Percentiles rank a stretch among this genome's conserved stretches.
Evolutionary conservation across 2,113 vertebrate genomes (phyloP).

Genomic region (Notothenia rossii): DNA sequence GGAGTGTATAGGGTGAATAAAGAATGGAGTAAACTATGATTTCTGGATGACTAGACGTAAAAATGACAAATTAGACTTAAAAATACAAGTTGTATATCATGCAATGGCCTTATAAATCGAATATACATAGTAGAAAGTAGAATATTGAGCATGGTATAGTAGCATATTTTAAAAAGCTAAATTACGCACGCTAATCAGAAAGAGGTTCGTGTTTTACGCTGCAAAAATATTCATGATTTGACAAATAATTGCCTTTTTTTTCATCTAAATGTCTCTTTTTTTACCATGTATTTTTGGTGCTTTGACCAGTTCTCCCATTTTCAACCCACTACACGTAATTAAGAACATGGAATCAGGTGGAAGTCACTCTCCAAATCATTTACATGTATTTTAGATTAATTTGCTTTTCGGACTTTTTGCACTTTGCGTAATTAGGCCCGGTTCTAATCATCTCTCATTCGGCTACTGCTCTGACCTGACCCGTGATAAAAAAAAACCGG

Average conservation of each 20-base stretch:
- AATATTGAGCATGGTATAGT: neutral
- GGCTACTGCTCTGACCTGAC: slow-evolving; percentile 54
- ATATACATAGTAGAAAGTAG: neutral
- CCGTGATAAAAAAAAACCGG: slow-evolving; percentile 42
- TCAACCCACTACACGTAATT: neutral
- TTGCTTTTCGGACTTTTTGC: slow-evolving; percentile 49
- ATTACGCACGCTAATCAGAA: neutral
- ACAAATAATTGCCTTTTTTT: neutral
- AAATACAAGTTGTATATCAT: neutral
- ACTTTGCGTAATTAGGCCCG: slow-evolving; percentile 32
- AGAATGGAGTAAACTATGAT: neutral
- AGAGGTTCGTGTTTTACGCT: neutral
- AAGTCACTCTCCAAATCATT: neutral
- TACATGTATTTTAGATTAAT: neutral
- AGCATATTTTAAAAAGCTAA: too few relatives aligned
- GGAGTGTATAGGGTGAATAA: slow-evolving; percentile 5
- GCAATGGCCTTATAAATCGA: neutral
- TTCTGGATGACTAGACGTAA: neutral
- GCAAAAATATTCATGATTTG: neutral
- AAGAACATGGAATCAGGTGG: neutral
- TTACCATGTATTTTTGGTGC: neutral
- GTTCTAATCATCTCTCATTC: slow-evolving; percentile 51
- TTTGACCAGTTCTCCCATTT: neutral
- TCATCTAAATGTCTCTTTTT: neutral
- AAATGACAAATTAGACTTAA: neutral